phyloP scores from a whole-genome alignment of 1,140 invertebrate genomes.

The Bombus vancouverensis region DNA sequence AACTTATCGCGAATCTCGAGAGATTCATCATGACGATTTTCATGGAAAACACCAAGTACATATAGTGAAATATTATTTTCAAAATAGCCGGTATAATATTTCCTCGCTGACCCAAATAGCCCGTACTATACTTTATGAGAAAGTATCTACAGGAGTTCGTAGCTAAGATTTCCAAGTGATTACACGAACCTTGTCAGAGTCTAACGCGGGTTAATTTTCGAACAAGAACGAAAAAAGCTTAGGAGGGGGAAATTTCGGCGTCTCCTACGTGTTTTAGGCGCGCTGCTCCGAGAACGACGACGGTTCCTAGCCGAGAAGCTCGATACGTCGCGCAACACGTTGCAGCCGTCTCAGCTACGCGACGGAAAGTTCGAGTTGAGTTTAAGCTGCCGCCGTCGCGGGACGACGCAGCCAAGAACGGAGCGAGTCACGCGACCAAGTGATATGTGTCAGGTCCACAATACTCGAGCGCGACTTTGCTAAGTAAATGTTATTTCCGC shows the following conservation, averaged over 20 bases:
- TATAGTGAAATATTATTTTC: too few species aligned
- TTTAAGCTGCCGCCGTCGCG: constrained; percentile 69
- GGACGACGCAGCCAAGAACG: constrained; percentile 60
- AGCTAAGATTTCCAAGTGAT: too few species aligned
- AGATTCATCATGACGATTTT: too few species aligned
- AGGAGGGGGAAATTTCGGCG: neutral
- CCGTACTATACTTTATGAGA: too few species aligned
- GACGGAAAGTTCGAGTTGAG: constrained; percentile 68
- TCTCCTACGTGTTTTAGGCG: neutral
- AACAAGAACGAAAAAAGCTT: too few species aligned
- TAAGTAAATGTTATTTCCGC: constrained; percentile 78
- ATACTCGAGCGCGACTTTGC: constrained; percentile 70
- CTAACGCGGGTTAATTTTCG: too few species aligned
- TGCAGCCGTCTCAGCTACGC: constrained; percentile 50
- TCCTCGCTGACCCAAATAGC: too few species aligned
- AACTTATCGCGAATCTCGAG: too few species aligned
- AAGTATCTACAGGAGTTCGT: too few species aligned
- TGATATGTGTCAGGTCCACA: constrained; percentile 78
- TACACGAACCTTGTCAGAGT: too few species aligned
- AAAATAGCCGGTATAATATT: too few species aligned
- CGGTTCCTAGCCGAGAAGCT: neutral
- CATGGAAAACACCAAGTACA: too few species aligned
- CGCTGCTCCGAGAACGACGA: neutral
- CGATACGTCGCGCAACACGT: constrained; percentile 66
- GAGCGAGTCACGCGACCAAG: constrained; percentile 71